Evolutionary conservation across 2,888 invertebrate species (phyloP), one percentile per base, ranked within the genome.

Genomic region (Hylaea fasciaria): DNA sequence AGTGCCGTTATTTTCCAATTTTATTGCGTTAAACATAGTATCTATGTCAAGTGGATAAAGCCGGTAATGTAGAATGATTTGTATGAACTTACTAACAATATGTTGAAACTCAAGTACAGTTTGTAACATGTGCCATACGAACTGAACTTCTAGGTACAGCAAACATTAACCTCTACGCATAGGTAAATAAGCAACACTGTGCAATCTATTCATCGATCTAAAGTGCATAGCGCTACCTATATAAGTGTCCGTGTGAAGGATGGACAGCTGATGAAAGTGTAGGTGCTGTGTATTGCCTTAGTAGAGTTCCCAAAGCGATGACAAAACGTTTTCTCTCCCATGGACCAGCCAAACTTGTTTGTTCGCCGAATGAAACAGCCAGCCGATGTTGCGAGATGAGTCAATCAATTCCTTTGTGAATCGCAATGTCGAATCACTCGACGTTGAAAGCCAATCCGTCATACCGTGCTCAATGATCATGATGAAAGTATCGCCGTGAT

Each of bases 271-370:
- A 85, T 90, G 87, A 80, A 76, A 76, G 86, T 89, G 88, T 90
- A 88, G 79, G 90, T 91, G 91, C 91, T 90, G 89, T 89, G 87
- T 90, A 86, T 78, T 78, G 82, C 83, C 84, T 81, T 82, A 85
- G 76, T 80, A 78, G 85, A 83, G 81, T 81, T 81, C 85, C 82
- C 85, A 74, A 88, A 85, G 87, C 87, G 69, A 74, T 85, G 79
- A 83, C 78, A 81, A 82, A 83, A 82, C 80, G 73, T 81, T 82
- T 82, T 77, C 77, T 64, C 41, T 3, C 71, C 69, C 63, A 48
- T 54, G 22, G 40, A 53, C 37, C 51, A 22, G 22, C 22, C 22
- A 5, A n/a, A n/a, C 5, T 22, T 22, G 22, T 22, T 22, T 22
- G 22, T 22, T 22, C 5, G 22, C 22, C 22, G 22, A 22, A 22